A percentile compares a stretch with the other conserved stretches of the same genome.
phyloP scores from a whole-genome alignment of 2,888 invertebrate genomes.

The Ophraella communa region DNA sequence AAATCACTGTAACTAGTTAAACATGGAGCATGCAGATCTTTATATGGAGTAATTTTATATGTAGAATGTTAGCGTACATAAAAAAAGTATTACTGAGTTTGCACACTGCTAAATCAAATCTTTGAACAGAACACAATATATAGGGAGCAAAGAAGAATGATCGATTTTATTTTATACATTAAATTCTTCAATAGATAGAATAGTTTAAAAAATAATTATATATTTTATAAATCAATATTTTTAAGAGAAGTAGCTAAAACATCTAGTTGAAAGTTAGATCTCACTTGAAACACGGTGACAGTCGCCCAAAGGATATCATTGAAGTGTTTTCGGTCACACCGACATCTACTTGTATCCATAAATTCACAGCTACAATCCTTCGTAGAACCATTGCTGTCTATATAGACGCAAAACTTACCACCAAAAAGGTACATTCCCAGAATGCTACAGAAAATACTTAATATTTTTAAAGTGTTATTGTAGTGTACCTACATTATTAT shows the following conservation, averaged over 20 bases:
- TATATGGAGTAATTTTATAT: background rate
- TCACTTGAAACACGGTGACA: constrained; percentile 97
- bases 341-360: constrained; percentile 87
- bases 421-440: constrained; percentile 99
- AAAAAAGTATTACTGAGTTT: too few species aligned
- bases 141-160: too few species aligned
- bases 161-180: background rate
- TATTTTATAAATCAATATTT: background rate
- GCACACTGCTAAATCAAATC: background rate
- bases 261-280: constrained; percentile 49
- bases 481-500: constrained; percentile 14
- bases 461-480: constrained; percentile 43
- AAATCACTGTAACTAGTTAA: background rate
- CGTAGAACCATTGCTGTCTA: constrained; percentile 79
- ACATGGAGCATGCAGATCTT: background rate
- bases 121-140: too few species aligned
- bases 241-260: background rate
- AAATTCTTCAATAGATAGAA: background rate
- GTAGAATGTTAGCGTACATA: background rate
- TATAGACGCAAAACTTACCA: constrained; percentile 99
- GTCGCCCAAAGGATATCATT: constrained; percentile 98
- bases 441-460: constrained; percentile 75
- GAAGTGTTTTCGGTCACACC: constrained; percentile 98
- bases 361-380: constrained; percentile 92
- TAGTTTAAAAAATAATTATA: background rate